Percentiles rank a stretch among this genome's conserved stretches.
phyloP scores from a whole-genome alignment of 1,140 invertebrate species.

The Zaprionus lachaisei region DNA sequence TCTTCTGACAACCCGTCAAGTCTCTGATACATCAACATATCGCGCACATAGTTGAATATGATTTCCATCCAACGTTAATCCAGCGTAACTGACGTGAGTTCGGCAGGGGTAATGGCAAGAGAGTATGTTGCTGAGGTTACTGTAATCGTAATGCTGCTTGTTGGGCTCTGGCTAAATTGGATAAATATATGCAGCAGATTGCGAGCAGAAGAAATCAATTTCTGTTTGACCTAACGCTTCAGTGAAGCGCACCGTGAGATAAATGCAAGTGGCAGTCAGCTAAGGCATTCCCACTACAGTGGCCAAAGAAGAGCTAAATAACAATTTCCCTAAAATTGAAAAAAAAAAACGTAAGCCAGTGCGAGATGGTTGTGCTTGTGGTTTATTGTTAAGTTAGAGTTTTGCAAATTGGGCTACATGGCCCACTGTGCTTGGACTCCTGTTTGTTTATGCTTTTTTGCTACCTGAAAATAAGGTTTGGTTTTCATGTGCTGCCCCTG shows the following conservation, averaged over 20 bases:
- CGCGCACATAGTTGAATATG: slow-evolving; percentile 12
- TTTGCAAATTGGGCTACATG: background rate
- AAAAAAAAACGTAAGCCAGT: no score
- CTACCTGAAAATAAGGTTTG: slow-evolving; percentile 70
- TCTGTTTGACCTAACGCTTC: slow-evolving; percentile 75
- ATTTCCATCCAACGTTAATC: slow-evolving; percentile 19
- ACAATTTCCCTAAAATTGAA: no score
- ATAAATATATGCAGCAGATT: slow-evolving; percentile 46
- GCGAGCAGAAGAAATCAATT: slow-evolving; percentile 70
- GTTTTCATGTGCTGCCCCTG: slow-evolving; percentile 48
- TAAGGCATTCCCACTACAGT: slow-evolving; percentile 3
- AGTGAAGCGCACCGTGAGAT: slow-evolving; percentile 63
- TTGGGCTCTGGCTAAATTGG: slow-evolving; percentile 28
- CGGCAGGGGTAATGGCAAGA: background rate
- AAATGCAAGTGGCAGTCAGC: slow-evolving; percentile 53
- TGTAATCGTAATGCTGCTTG: slow-evolving; percentile 5
- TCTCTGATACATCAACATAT: slow-evolving; percentile 14
- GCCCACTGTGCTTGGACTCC: background rate
- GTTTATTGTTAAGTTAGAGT: background rate
- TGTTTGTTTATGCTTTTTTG: slow-evolving; percentile 57
- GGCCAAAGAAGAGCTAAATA: background rate
- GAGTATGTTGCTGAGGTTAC: background rate
- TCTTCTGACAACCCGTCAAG: slow-evolving; percentile 5
- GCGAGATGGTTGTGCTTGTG: background rate
- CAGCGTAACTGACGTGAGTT: background rate